Conservation (phyloP, 2,113 vertebrate genomes). For the Onychostruthus taczanowskii region DNA sequence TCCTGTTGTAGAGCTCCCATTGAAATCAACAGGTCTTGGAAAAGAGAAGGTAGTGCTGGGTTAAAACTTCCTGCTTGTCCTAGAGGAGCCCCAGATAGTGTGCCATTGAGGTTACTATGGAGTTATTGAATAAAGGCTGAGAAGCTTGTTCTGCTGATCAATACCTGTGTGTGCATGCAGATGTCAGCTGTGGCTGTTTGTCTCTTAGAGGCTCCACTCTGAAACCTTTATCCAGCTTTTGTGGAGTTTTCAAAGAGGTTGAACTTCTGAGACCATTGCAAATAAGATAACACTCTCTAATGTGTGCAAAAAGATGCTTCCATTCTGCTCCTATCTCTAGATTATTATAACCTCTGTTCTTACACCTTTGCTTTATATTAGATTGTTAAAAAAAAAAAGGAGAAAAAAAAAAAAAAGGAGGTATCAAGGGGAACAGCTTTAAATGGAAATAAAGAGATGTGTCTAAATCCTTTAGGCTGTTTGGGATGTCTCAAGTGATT, state of each 20-base stretch:
- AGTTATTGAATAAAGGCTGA: slow-evolving; percentile 10
- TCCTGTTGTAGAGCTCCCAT: background rate
- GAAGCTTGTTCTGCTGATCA: slow-evolving; percentile 13
- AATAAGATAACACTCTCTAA: background rate
- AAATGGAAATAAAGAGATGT: slow-evolving; percentile 54
- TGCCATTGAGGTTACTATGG: slow-evolving; percentile 17
- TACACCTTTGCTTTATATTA: background rate
- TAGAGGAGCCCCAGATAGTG: background rate
- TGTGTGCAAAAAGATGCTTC: background rate
- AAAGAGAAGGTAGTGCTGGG: background rate
- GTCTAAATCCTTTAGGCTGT: slow-evolving; percentile 43
- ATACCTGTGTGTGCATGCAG: background rate
- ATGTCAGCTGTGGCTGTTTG: background rate
- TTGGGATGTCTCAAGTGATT: slow-evolving; percentile 48
- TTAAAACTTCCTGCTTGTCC: background rate
- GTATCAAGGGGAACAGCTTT: slow-evolving; percentile 31
- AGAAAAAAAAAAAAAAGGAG: rapidly evolving
- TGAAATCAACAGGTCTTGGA: background rate
- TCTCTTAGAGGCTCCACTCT: background rate
- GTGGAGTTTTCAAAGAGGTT: background rate
- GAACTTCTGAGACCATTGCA: background rate
- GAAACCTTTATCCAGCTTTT: background rate
- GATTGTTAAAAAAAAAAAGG: background rate
- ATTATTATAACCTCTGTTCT: background rate
- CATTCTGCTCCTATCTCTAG: background rate